Percentiles rank a stretch among this genome's conserved stretches.
phyloP scores from a whole-genome alignment of 2,113 vertebrate genomes.

The Typhlomys cinereus region DNA sequence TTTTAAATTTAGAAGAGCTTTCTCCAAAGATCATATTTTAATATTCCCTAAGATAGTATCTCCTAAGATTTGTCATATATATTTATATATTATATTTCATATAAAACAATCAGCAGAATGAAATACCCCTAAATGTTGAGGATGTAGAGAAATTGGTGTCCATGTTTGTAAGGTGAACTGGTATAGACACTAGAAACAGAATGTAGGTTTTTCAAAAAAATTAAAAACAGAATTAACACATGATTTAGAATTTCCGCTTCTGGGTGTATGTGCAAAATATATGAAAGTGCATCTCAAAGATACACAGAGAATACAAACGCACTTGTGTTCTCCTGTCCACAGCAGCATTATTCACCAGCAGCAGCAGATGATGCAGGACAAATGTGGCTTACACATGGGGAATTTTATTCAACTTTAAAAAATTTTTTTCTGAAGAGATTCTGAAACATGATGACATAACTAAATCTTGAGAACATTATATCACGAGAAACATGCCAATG shows the following conservation, averaged over 20 bases:
- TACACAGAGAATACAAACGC: background rate
- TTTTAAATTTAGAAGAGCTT: background rate
- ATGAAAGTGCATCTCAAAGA: background rate
- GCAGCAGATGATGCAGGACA: background rate
- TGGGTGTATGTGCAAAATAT: background rate
- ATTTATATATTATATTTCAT: no score
- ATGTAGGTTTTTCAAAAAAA: background rate
- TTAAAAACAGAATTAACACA: background rate
- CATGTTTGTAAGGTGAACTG: background rate
- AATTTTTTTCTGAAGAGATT: background rate
- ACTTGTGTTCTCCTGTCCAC: background rate
- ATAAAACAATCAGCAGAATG: no score
- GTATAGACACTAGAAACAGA: background rate
- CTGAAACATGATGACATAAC: background rate
- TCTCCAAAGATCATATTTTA: constrained; percentile 8
- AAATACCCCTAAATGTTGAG: background rate
- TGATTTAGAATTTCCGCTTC: background rate
- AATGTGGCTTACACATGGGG: background rate
- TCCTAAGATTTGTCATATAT: no score
- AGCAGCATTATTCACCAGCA: background rate
- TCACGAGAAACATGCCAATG: background rate
- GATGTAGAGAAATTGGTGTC: background rate
- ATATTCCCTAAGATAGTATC: background rate
- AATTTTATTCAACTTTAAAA: background rate
- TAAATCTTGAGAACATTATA: background rate